phyloP scores from a whole-genome alignment of 2,113 vertebrate genomes.

The Catagonus wagneri region DNA sequence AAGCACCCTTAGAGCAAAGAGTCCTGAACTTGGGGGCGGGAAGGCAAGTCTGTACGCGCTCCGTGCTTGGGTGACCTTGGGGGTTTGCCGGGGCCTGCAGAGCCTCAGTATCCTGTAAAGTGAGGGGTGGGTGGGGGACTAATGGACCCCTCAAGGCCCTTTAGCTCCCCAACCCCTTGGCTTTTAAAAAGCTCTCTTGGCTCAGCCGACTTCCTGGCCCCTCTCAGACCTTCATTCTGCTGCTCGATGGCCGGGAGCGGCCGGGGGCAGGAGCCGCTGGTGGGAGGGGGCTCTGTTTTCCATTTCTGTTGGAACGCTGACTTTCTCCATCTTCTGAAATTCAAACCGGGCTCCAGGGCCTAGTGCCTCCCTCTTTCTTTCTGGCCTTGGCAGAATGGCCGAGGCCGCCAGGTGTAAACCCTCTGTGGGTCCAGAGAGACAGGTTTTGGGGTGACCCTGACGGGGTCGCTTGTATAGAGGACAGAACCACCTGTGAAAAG shows the following conservation, averaged over 20 bases:
- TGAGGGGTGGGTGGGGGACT: neutral
- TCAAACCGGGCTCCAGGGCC: neutral
- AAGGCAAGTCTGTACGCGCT: neutral
- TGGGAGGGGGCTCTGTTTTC: neutral
- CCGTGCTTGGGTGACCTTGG: slow-evolving; percentile 1
- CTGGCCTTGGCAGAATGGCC: neutral
- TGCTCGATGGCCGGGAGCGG: neutral
- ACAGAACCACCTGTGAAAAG: neutral
- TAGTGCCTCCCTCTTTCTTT: neutral
- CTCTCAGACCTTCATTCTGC: neutral
- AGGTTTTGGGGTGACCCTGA: neutral
- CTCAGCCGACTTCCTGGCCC: neutral
- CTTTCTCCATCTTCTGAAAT: neutral
- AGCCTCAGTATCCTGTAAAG: neutral
- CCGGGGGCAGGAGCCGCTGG: neutral
- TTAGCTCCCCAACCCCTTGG: neutral
- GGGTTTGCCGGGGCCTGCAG: neutral
- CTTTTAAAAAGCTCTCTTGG: neutral
- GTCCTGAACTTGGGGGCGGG: neutral
- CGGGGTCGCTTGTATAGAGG: neutral
- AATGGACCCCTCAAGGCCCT: neutral
- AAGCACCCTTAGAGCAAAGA: neutral
- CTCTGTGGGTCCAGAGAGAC: neutral
- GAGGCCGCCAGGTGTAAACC: neutral
- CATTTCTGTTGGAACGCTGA: neutral